Conservation (phyloP, 2,888 invertebrate species). For the Caenorhabditis sinica region DNA sequence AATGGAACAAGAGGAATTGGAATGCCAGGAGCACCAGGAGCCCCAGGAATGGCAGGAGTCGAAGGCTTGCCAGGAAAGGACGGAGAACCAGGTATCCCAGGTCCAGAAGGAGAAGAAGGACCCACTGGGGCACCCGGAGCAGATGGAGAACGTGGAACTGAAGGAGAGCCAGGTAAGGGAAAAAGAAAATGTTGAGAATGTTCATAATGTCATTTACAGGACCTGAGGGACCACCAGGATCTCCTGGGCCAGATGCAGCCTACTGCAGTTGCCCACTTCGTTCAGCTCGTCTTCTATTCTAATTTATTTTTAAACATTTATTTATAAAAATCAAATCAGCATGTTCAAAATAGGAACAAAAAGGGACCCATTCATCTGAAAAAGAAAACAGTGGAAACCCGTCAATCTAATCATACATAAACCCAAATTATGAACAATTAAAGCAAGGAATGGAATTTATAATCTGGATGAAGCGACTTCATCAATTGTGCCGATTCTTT, state of each 20-base stretch:
- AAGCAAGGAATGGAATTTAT: constrained; percentile 31
- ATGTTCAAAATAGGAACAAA: too few species aligned
- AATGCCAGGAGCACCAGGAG: constrained; percentile 60
- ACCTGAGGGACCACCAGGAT: constrained; percentile 54
- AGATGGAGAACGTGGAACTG: constrained; percentile 47
- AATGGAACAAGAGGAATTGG: constrained; percentile 33
- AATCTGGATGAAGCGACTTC: constrained; percentile 52
- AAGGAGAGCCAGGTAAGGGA: constrained; percentile 39
- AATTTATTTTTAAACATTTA: constrained; percentile 21
- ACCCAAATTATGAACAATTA: constrained; percentile 47
- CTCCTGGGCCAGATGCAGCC: constrained; percentile 64
- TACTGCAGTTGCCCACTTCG: constrained; percentile 64
- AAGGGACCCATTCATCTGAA: background rate
- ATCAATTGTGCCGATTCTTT: constrained; percentile 53
- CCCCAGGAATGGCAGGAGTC: constrained; percentile 44
- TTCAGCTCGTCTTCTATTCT: constrained; percentile 57
- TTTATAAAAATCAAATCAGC: constrained; percentile 9
- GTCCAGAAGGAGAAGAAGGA: constrained; percentile 63
- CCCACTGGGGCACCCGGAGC: constrained; percentile 47
- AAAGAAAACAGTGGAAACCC: constrained; percentile 39
- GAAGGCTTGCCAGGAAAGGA: constrained; percentile 55
- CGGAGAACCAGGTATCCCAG: constrained; percentile 56
- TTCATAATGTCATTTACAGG: constrained; percentile 26
- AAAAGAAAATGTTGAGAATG: background rate
- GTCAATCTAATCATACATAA: constrained; percentile 31